phyloP scores from a whole-genome alignment of 1,140 invertebrate genomes.

The Stegodyphus mimosarum region DNA sequence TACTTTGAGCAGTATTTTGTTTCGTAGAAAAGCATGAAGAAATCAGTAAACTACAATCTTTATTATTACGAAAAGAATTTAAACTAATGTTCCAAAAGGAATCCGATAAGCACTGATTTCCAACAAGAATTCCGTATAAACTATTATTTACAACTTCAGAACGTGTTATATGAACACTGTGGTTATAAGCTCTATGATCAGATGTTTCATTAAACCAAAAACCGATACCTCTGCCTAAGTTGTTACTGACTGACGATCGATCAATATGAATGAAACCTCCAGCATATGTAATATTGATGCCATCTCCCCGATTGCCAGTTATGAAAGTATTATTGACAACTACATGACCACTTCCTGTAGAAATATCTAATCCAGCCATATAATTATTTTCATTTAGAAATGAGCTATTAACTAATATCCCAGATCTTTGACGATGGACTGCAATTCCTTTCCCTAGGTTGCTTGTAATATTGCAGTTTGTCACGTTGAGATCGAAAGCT shows the following conservation, averaged over 20 bases:
- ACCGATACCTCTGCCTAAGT: constrained; percentile 85
- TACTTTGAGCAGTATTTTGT: constrained; percentile 55
- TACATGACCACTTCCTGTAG: constrained; percentile 87
- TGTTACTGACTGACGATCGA: constrained; percentile 77
- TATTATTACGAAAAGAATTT: constrained; percentile 83
- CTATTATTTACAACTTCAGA: constrained; percentile 85
- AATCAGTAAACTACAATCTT: constrained; percentile 80
- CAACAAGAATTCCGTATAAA: constrained; percentile 83
- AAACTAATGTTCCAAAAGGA: constrained; percentile 82
- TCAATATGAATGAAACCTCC: constrained; percentile 92
- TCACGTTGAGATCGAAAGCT: constrained; percentile 88
- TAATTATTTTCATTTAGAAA: constrained; percentile 88
- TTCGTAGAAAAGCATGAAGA: constrained; percentile 78
- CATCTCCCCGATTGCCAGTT: constrained; percentile 85
- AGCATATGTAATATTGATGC: constrained; percentile 82
- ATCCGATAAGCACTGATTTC: constrained; percentile 73
- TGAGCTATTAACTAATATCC: constrained; percentile 81
- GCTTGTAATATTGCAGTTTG: constrained; percentile 82
- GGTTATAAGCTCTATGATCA: constrained; percentile 77
- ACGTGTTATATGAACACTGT: constrained; percentile 76
- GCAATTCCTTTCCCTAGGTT: constrained; percentile 94
- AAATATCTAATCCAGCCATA: constrained; percentile 86
- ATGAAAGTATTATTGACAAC: constrained; percentile 91
- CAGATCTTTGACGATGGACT: constrained; percentile 84
- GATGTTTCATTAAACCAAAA: constrained; percentile 90